Evolutionary conservation across 2,888 invertebrate genomes (phyloP).

Genomic region (Nomada ruficornis): DNA sequence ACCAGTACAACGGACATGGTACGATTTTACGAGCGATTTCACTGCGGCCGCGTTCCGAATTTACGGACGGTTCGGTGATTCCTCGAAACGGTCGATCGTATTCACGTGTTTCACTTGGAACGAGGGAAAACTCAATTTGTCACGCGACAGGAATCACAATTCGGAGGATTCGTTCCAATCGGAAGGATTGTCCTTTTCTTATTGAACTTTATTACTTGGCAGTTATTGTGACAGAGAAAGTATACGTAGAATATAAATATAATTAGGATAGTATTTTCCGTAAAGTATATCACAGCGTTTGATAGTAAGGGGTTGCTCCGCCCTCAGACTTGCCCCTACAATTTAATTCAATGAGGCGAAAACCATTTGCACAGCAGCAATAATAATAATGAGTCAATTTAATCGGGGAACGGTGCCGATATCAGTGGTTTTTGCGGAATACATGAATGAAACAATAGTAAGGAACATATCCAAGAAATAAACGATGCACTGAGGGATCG

Average conservation of each 20-base stretch:
- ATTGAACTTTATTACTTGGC: no score
- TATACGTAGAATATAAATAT: no score
- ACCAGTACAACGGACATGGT: constrained; percentile 9
- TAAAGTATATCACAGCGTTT: no score
- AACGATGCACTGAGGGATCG: constrained; percentile 5
- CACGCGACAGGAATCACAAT: constrained; percentile 13
- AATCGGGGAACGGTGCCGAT: no score
- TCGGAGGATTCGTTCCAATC: background rate
- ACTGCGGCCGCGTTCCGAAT: constrained; percentile 52
- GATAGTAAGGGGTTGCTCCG: no score
- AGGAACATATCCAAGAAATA: constrained; percentile 3
- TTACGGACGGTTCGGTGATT: constrained; percentile 27
- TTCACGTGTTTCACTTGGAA: background rate
- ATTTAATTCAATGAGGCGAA: no score
- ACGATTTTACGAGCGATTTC: constrained; percentile 56
- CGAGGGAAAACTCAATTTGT: constrained; percentile 6
- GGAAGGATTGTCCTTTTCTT: background rate
- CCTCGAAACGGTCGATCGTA: constrained; percentile 32
- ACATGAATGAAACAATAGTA: background rate
- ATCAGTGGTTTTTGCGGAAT: no score
- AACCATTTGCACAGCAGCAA: no score
- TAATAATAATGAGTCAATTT: no score
- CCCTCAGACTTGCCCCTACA: no score
- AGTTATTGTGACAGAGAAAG: no score
- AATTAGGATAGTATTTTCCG: no score